A percentile compares a stretch with the other conserved stretches of the same genome.
These are phyloP conservation scores for Telmatochromis sp. DNA, from an alignment of 2,113 vertebrate species.

Conservation along the genomic window DNA sequence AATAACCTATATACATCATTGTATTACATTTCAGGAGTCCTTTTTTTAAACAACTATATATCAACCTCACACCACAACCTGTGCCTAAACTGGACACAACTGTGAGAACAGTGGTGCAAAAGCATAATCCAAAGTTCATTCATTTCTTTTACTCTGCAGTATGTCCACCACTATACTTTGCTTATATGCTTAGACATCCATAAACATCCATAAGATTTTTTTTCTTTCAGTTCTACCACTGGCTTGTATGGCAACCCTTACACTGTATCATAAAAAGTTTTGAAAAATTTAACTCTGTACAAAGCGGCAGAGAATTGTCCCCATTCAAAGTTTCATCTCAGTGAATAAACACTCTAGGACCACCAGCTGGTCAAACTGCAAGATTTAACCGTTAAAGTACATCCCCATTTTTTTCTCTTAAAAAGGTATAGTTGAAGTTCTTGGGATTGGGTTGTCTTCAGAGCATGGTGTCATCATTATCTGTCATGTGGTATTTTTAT, in stretches of 20 bases:
- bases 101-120: constrained; percentile 22
- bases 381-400: neutral
- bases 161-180: constrained; percentile 41
- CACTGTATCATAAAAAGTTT: neutral
- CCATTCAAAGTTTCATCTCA: neutral
- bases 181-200: neutral
- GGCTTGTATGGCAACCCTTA: neutral
- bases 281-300: neutral
- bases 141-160: constrained; percentile 21
- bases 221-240: neutral
- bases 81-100: constrained; percentile 19
- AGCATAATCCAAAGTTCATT: constrained; percentile 14
- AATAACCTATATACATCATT: constrained; percentile 31
- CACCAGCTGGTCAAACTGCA: neutral
- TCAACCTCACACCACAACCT: constrained; percentile 29
- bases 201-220: neutral
- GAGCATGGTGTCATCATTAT: neutral
- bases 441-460: neutral
- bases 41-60: constrained; percentile 14
- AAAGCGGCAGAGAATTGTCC: neutral
- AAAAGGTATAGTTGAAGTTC: neutral
- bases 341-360: neutral
- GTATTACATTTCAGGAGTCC: constrained; percentile 37
- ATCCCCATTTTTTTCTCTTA: neutral
- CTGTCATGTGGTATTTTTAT: neutral